phyloP scores from a whole-genome alignment of 1,140 invertebrate species.

The Lepidotrigona ventralis region DNA sequence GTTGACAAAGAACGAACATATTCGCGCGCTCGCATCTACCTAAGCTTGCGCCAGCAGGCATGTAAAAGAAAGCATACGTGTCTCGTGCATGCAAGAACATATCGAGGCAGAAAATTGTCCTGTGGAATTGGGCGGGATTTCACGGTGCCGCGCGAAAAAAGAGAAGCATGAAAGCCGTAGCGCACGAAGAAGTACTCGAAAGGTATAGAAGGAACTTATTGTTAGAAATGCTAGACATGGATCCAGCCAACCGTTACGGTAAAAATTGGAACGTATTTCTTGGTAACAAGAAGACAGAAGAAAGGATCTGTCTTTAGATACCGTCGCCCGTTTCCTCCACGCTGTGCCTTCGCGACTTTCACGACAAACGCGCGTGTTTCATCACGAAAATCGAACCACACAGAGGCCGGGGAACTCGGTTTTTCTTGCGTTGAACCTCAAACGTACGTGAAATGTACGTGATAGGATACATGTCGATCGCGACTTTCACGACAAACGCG shows the following conservation, averaged over 20 bases:
- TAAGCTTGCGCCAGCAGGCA: not conserved
- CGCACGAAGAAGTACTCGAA: not conserved
- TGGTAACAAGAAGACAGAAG: constrained; percentile 18
- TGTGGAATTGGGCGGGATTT: constrained; percentile 53
- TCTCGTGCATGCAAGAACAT: constrained; percentile 48
- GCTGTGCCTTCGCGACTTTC: not conserved
- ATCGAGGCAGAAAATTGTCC: constrained; percentile 61
- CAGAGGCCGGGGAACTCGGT: not conserved
- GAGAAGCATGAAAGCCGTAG: constrained; percentile 19
- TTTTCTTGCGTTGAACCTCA: not conserved
- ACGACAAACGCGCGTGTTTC: not conserved
- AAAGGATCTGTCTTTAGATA: not conserved
- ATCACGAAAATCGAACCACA: not conserved
- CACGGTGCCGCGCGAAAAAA: constrained; percentile 22
- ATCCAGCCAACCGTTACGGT: not conserved
- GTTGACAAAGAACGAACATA: not conserved
- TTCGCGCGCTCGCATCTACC: not conserved
- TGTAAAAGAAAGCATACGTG: constrained; percentile 40
- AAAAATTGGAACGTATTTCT: constrained; percentile 24
- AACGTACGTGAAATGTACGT: too few species aligned
- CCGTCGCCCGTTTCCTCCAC: not conserved
- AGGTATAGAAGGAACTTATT: not conserved
- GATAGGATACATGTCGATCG: too few species aligned
- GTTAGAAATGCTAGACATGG: not conserved
- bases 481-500: not conserved